Evolutionary conservation across 2,113 vertebrate genomes (phyloP).

Genomic region (Microtus oregoni): DNA sequence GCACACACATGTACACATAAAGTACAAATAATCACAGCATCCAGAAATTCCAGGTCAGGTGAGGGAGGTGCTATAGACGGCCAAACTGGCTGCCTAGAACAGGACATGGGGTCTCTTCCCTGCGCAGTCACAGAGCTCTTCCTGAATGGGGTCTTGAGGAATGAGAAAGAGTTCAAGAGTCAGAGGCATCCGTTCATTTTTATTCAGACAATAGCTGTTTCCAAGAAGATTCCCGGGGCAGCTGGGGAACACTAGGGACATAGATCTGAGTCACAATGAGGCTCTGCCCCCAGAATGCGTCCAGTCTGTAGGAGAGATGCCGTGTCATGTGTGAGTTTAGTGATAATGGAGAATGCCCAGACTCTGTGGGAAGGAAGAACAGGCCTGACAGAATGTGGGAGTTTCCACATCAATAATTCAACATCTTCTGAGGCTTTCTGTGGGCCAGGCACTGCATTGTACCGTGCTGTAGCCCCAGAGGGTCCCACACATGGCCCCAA

Average conservation of each 20-base stretch:
- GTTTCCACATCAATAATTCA: neutral
- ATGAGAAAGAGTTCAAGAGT: neutral
- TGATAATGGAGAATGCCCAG: neutral
- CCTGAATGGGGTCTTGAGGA: neutral
- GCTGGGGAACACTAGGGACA: neutral
- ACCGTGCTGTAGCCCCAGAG: too few relatives aligned
- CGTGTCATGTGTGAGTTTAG: too few relatives aligned
- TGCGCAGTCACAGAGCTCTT: neutral
- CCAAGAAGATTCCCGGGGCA: neutral
- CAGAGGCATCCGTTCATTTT: neutral
- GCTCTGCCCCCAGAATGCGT: neutral
- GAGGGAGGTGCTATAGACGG: neutral
- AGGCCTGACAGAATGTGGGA: neutral
- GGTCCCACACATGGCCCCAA: neutral
- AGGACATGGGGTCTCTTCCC: neutral
- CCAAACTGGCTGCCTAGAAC: neutral
- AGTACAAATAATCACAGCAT: neutral
- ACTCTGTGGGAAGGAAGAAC: neutral
- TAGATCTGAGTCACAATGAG: neutral
- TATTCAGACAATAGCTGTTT: neutral
- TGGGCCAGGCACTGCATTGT: neutral
- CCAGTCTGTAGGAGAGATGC: neutral
- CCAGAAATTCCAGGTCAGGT: neutral
- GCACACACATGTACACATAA: too few relatives aligned
- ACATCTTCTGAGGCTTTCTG: neutral